Base-by-base conservation (phyloP, 2,113 vertebrate species). In the Euleptes europaea region DNA sequence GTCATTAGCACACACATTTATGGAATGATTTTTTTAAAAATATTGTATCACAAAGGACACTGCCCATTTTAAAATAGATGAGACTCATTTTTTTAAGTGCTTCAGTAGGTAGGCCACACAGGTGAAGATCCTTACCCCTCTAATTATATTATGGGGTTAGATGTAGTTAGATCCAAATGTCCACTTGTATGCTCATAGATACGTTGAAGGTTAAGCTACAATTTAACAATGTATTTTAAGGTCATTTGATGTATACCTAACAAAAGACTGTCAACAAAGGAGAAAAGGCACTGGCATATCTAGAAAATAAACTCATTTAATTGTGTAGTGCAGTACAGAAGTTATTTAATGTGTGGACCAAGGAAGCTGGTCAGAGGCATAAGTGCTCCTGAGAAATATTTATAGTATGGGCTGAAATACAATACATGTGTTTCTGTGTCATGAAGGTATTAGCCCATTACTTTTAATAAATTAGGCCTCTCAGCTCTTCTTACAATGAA, bases 191-290 rank as follows among this genome's bases (percentile, higher is more conserved):
- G 7, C 66, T 51, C 44, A 69, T 33, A 49, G 63, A 80, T 51
- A 80, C 11, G 51, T 14, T 23, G 44, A 49, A 17, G 44, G 21
- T 35, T 80, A 69, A 38, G 15, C 8, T 28, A 6, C 13, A 57
- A 57, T 33, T 38, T 26, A 57, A 12, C 72, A 33, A 0, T 33
- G 12, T 38, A 44, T 72, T 84, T 75, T 42, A 87, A 0, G 51
- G 13, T 1, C 9, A 33, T 26, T 49, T 78, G 0, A 4, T 1
- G 10, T 75, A 13, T 80, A 0, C 0, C 21, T 85, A 26, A n/a
- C 0, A 38, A 35, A 31, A 5, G 23, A 17, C 31, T 49, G 0
- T 79, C 9, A 49, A 40, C 1, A 54, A 40, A 57, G 31, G 10
- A 77, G 33, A 54, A 17, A 76, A 21, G 38, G n/a, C 2, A 17